Evolutionary conservation across 2,888 invertebrate species (phyloP), one percentile per base, ranked within the genome.

Genomic region (Tetropium fuscum): DNA sequence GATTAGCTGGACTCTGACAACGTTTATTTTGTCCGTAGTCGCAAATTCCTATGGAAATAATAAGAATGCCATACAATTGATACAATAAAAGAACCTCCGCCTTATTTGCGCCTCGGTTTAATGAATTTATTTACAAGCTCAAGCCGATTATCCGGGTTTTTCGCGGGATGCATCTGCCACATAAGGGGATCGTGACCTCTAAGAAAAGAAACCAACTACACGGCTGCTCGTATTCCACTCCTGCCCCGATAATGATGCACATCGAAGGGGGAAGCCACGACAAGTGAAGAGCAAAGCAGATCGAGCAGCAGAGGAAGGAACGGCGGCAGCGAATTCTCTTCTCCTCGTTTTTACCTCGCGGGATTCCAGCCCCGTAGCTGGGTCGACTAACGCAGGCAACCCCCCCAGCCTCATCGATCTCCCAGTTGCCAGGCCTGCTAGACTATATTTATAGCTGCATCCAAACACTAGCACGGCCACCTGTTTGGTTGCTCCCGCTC

Each of bases 391-490:
- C 44, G 27, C 15, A 25, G 44, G 18, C 27, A 18, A 43, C 8
- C 15, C 34, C 34, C 20, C 48, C 48, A 48, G 48, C 22, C 48
- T 34, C 48, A 48, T 48, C 48, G 48, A 48, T 48, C 48, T 48
- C 36, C 36, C 48, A 22, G 48, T 48, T 48, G 36, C 48, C 48
- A 48, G 48, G 48, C 36, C 48, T 32, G 48, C 48, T 48, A 36
- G 48, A 48, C 48, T 48, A 48, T 48, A 48, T 48, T 48, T 48
- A 48, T 48, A 48, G 48, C 48, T 36, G 48, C 48, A 48, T 48
- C 36, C 48, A 22, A 48, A 48, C 48, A 48, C 48, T 48, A 48
- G 13, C 20, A 34, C 20, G 48, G 36, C 48, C 34, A 34, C 48
- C 36, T 34, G 34, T 48, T 36, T 34, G 48, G 16, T 43, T 11